phyloP scores from a whole-genome alignment of 2,113 vertebrate species.

The Sapajus apella region DNA sequence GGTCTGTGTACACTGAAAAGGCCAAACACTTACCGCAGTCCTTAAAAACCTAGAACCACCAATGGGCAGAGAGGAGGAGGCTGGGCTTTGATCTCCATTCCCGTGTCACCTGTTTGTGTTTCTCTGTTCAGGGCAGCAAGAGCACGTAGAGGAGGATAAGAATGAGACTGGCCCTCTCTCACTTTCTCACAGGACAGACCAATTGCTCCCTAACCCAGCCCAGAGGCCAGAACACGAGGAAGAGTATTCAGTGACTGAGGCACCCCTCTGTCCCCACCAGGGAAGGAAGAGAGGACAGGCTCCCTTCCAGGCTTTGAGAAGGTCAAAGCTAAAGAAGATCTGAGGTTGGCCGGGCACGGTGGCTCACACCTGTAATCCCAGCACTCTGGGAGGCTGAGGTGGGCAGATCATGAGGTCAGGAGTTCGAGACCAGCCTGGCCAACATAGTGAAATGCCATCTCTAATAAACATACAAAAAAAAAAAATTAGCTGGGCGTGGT shows the following conservation, averaged over 20 bases:
- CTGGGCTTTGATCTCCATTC: neutral
- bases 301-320: neutral
- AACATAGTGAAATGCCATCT: too few species aligned
- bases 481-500: too few species aligned
- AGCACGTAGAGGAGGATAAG: neutral
- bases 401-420: too few species aligned
- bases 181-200: neutral
- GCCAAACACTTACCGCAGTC: neutral
- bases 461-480: too few species aligned
- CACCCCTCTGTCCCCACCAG: neutral
- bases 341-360: neutral
- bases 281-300: neutral
- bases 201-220: neutral
- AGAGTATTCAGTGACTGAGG: neutral
- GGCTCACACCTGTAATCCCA: too few species aligned
- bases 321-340: neutral
- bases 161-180: neutral
- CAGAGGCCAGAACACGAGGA: neutral
- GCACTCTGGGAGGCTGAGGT: too few species aligned
- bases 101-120: neutral
- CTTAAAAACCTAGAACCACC: neutral
- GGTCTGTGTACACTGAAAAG: slow-evolving; percentile 41
- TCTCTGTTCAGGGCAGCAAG: neutral
- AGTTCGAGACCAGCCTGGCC: too few species aligned
- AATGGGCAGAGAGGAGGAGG: neutral